These are phyloP conservation scores for Remorina albescens DNA, from an alignment of 2,797 vertebrate species.

Conservation along the genomic window DNA sequence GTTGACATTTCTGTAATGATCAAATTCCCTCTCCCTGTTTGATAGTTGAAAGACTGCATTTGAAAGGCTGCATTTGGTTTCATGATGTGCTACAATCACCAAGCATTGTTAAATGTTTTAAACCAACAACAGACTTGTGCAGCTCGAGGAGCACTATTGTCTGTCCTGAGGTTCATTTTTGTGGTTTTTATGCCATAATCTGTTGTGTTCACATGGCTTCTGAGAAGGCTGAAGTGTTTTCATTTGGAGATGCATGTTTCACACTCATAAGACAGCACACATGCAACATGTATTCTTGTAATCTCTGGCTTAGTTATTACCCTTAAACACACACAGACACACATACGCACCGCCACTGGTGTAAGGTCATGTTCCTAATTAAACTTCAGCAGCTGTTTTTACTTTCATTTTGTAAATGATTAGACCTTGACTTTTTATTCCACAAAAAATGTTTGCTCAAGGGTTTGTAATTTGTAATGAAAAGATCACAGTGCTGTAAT, in stretches of 20 bases:
- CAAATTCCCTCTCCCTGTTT: conserved; percentile 3
- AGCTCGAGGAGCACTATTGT: conserved; percentile 20
- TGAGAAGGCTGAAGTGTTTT: conserved; percentile 49
- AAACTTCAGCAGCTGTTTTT: conserved; percentile 87
- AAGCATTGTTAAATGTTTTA: conserved; percentile 12
- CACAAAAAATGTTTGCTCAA: conserved; percentile 85
- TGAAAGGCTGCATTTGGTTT: conserved; percentile 31
- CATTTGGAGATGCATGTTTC: conserved; percentile 64
- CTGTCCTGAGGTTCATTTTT: conserved; percentile 41
- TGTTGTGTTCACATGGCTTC: conserved; percentile 40
- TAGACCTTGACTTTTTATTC: conserved; percentile 87
- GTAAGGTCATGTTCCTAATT: conserved; percentile 86
- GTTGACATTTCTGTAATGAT: conserved; percentile 3
- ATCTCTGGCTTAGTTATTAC: conserved; percentile 64
- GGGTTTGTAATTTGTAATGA: conserved; percentile 87
- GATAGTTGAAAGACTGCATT: no score
- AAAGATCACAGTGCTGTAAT: conserved; percentile 85
- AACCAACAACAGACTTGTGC: conserved; percentile 35
- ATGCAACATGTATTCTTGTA: conserved; percentile 66
- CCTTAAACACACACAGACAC: conserved; percentile 64
- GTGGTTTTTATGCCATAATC: conserved; percentile 48
- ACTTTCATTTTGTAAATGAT: conserved; percentile 88
- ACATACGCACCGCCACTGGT: conserved; percentile 68
- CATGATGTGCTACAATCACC: conserved; percentile 37
- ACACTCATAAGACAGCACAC: conserved; percentile 61